Percentiles rank a stretch among this genome's conserved stretches.
Conservation (phyloP, 2,888 invertebrate genomes). For the Zele albiditarsus region DNA sequence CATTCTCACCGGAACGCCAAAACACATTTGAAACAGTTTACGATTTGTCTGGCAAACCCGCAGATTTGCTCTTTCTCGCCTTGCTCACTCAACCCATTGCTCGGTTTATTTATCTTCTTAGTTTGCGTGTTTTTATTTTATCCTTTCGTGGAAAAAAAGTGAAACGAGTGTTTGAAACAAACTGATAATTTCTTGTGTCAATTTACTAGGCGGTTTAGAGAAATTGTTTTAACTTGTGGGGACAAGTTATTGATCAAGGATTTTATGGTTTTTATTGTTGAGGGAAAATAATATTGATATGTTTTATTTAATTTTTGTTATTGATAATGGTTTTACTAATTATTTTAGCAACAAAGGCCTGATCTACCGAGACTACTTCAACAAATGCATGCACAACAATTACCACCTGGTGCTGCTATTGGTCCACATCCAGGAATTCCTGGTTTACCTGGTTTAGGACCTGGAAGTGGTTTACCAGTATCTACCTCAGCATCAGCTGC, state of each 20-base stretch:
- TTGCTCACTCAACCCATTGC: conserved; percentile 71
- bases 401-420: conserved; percentile 81
- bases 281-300: no score
- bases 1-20: conserved; percentile 37
- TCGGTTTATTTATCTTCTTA: conserved; percentile 16
- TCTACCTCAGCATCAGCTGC: conserved; percentile 74
- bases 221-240: not conserved
- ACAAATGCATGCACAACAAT: conserved; percentile 93
- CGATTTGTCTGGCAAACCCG: conserved; percentile 62
- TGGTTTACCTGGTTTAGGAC: conserved; percentile 74
- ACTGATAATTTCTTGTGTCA: conserved; percentile 12
- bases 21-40: conserved; percentile 59
- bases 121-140: not conserved
- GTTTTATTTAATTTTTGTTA: no score
- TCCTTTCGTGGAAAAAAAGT: not conserved
- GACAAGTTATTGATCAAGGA: no score
- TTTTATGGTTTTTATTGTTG: no score
- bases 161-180: conserved; percentile 8
- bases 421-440: conserved; percentile 81
- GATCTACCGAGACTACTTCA: conserved; percentile 88
- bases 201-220: not conserved
- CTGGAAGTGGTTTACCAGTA: conserved; percentile 72
- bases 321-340: no score
- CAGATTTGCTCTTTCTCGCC: conserved; percentile 62
- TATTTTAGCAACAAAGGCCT: conserved; percentile 87